These are phyloP conservation scores for Agrypnia vestita DNA, from an alignment of 1,140 invertebrate species.

Conservation along the genomic window DNA sequence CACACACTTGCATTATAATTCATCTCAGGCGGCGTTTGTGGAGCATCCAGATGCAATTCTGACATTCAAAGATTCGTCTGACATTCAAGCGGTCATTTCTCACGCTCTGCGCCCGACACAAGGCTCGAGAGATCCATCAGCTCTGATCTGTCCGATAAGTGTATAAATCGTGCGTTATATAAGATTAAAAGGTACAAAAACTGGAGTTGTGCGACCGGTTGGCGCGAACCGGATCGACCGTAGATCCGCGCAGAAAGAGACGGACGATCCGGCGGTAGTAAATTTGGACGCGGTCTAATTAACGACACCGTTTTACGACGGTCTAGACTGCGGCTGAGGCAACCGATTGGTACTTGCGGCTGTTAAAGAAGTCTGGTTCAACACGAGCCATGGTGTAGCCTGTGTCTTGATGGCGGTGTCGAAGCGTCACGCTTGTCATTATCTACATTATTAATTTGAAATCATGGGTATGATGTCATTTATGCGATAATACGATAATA, in stretches of 20 bases:
- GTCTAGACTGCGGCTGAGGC: no score
- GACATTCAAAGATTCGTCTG: constrained; percentile 22
- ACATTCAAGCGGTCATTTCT: background rate
- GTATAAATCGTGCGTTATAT: background rate
- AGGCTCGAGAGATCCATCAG: background rate
- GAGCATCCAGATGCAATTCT: constrained; percentile 4
- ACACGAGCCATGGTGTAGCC: no score
- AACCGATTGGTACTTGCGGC: no score
- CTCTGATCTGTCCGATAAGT: background rate
- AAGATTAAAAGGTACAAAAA: background rate
- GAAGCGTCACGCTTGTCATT: no score
- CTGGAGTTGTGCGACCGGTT: background rate
- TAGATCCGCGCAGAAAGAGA: background rate
- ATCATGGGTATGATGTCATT: no score
- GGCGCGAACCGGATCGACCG: background rate
- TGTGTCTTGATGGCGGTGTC: no score
- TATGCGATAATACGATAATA: no score
- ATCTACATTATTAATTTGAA: no score
- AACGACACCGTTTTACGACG: background rate
- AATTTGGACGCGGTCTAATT: background rate
- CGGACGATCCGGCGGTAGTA: background rate
- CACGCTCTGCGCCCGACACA: background rate
- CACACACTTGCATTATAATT: background rate
- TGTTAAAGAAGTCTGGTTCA: no score
- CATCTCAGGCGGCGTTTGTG: background rate